Percentiles rank a stretch among this genome's conserved stretches.
These are phyloP conservation scores for Thunnus thynnus DNA, from an alignment of 2,113 vertebrate species.

Conservation along the genomic window DNA sequence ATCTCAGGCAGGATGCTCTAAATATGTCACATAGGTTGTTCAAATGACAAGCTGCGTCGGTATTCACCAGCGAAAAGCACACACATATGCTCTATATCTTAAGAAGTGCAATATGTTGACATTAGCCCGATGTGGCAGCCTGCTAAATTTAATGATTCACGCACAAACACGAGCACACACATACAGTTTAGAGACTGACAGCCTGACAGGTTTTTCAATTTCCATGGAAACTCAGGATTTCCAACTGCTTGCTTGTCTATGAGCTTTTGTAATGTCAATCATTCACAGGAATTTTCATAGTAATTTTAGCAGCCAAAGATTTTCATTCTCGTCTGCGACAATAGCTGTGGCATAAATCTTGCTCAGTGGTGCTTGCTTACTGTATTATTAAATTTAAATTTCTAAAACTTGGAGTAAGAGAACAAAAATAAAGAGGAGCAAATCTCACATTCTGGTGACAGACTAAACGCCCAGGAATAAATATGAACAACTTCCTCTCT, in stretches of 20 bases:
- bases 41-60: not conserved
- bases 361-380: conserved; percentile 1
- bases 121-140: conserved; percentile 34
- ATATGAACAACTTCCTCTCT: not conserved
- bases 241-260: conserved; percentile 32
- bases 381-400: conserved; percentile 21
- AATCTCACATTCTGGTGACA: not conserved
- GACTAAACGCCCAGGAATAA: not conserved
- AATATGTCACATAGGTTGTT: conserved; percentile 56
- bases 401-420: conserved; percentile 8
- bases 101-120: conserved; percentile 24
- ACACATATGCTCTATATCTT: not conserved
- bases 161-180: conserved; percentile 12
- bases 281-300: conserved; percentile 33
- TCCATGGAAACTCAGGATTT: conserved; percentile 60
- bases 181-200: conserved; percentile 1
- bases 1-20: conserved; percentile 36
- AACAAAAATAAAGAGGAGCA: not conserved
- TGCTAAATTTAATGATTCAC: conserved; percentile 54
- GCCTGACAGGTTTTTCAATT: conserved; percentile 59
- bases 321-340: conserved; percentile 42
- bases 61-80: conserved; percentile 16
- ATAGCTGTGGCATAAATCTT: conserved; percentile 25
- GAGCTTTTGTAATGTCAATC: conserved; percentile 62
- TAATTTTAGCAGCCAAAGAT: conserved; percentile 44